Evolutionary conservation across 1,140 invertebrate species (phyloP).

Genomic region (Dendrolimus punctatus): DNA sequence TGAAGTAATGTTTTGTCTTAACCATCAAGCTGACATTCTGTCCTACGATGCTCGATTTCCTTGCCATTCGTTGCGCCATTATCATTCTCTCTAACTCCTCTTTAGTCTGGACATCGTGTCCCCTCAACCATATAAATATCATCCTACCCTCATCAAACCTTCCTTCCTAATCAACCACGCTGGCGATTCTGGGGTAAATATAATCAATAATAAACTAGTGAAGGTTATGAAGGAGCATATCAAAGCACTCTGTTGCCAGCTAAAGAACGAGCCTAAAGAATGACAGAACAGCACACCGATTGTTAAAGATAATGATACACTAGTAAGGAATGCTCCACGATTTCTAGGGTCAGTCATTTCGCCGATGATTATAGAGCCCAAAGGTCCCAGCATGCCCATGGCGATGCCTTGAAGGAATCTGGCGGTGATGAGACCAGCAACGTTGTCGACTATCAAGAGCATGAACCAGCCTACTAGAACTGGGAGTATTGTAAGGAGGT

Average conservation of each 20-base stretch:
- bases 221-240: constrained; percentile 56
- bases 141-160: constrained; percentile 43
- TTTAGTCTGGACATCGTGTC: constrained; percentile 30
- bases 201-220: constrained; percentile 41
- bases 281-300: constrained; percentile 53
- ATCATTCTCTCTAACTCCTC: constrained; percentile 55
- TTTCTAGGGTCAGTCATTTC: constrained; percentile 63
- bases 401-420: constrained; percentile 55
- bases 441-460: constrained; percentile 40
- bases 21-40: constrained; percentile 21
- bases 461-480: constrained; percentile 50
- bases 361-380: constrained; percentile 60
- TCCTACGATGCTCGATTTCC: constrained; percentile 40
- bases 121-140: constrained; percentile 51
- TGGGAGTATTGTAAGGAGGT: constrained; percentile 42
- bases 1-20: constrained; percentile 29
- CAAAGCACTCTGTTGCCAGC: constrained; percentile 52
- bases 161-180: constrained; percentile 53
- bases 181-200: constrained; percentile 54
- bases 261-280: constrained; percentile 39
- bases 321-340: constrained; percentile 49
- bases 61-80: constrained; percentile 33
- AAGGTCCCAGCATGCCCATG: constrained; percentile 58
- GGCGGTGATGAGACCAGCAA: constrained; percentile 41
- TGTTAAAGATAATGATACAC: constrained; percentile 52